These are phyloP conservation scores for Epirrita christyi DNA, from an alignment of 2,888 invertebrate genomes.

Conservation along the genomic window DNA sequence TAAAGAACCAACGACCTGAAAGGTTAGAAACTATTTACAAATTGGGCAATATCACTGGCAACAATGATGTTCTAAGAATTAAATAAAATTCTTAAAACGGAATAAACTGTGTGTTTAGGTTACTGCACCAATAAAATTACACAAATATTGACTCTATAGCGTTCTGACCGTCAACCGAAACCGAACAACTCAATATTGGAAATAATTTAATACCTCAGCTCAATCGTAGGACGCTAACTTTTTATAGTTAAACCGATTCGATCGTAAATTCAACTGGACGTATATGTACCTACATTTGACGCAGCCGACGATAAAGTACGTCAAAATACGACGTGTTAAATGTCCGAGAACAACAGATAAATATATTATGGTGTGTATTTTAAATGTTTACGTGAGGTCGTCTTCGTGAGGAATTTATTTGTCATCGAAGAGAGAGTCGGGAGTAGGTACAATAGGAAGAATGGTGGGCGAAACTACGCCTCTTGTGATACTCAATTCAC, in stretches of 20 bases:
- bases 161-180: constrained; percentile 36
- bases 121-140: constrained; percentile 29
- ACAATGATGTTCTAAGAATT: constrained; percentile 14
- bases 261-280: constrained; percentile 41
- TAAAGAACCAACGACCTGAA: too few relatives aligned
- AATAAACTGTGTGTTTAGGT: constrained; percentile 16
- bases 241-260: constrained; percentile 41
- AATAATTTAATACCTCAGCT: constrained; percentile 40
- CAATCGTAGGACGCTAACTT: constrained; percentile 42
- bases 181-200: constrained; percentile 41
- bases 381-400: constrained; percentile 43
- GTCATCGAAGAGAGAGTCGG: constrained; percentile 25
- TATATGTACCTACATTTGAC: constrained; percentile 44
- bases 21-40: constrained; percentile 17
- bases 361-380: constrained; percentile 47
- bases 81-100: not conserved
- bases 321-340: constrained; percentile 71
- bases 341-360: constrained; percentile 60
- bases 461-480: constrained; percentile 9
- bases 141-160: constrained; percentile 32
- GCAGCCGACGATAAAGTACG: constrained; percentile 58
- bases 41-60: constrained; percentile 9
- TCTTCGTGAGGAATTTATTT: constrained; percentile 36
- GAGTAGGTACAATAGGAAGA: constrained; percentile 26
- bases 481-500: constrained; percentile 19